These are phyloP conservation scores for Vulpes ferrilata DNA, from an alignment of 2,113 vertebrate species.

Conservation along the genomic window DNA sequence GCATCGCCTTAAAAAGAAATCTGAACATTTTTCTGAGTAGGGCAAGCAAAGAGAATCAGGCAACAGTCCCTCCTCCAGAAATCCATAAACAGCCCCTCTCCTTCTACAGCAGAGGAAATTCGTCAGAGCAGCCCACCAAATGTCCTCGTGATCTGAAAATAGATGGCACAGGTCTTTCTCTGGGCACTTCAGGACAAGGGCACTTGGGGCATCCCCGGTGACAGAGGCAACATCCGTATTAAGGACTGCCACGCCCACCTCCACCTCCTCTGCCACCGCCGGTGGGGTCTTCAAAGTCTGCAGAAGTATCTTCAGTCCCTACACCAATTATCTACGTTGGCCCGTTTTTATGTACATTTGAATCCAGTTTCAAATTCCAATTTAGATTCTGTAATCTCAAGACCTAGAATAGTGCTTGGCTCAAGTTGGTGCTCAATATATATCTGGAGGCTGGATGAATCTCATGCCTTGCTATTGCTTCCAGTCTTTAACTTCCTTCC, in stretches of 20 bases:
- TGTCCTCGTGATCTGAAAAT: neutral
- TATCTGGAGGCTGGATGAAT: neutral
- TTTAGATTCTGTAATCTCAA: slow-evolving; percentile 50
- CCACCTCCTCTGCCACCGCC: neutral
- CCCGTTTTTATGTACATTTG: slow-evolving; percentile 38
- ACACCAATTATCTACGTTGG: neutral
- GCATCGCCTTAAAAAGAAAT: slow-evolving; percentile 67
- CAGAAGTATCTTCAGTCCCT: slow-evolving; percentile 17
- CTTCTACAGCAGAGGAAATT: slow-evolving; percentile 12
- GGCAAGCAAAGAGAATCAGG: slow-evolving; percentile 62
- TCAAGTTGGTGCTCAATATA: slow-evolving; percentile 7
- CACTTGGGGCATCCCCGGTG: accelerated
- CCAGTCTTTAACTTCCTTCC: neutral
- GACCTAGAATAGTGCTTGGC: slow-evolving; percentile 55
- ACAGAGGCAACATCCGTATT: neutral
- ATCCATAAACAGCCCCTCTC: slow-evolving; percentile 50
- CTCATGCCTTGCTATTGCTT: neutral
- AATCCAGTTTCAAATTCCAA: slow-evolving; percentile 64
- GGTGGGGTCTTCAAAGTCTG: neutral
- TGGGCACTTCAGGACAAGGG: neutral
- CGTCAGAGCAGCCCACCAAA: slow-evolving; percentile 18
- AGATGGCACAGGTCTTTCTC: neutral
- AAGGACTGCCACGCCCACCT: neutral
- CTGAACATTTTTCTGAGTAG: slow-evolving; percentile 65
- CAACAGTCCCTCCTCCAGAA: slow-evolving; percentile 58